Base-by-base conservation (phyloP, 2,113 vertebrate species). In the Kryptolebias marmoratus region DNA sequence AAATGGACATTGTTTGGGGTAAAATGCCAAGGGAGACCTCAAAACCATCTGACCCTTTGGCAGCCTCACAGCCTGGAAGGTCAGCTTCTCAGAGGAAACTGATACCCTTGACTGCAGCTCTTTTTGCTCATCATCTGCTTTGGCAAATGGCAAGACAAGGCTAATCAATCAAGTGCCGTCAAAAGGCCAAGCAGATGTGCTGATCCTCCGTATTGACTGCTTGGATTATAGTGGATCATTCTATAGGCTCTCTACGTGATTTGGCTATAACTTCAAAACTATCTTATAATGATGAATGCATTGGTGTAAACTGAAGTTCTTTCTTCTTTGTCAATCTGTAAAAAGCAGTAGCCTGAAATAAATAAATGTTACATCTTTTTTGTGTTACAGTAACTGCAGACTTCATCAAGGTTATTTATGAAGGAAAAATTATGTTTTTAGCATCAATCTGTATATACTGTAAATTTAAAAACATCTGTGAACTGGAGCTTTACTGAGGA, bases 101-200 rank as follows among this genome's bases (percentile, higher is more conserved):
- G 82, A 90, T 88, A 88, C 64, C 73, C 66, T 85, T 85, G 88
- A 87, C 90, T 90, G 72, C 79, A 85, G 85, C 85, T 69, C 81
- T 90, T 87, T 92, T 87, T 69, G 66, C 80, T 82, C 73, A 16
- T 89, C 90, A 86, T 93, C 87, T 72, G 65, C 90, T 91, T 80
- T 85, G 80, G 81, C 77, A 90, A 92, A 90, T 87, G 87, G 75
- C 81, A 90, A 76, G 77, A 89, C 64, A 7, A 1, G 13, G 77
- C 80, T 80, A 83, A 93, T 92, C 88, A 91, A 91, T 93, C 90
- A 92, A 68, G 62, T 60, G 56, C 79, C 57, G 65, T 91, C 89
- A 89, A 92, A 90, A 88, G 84, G 88, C 80, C 84, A 85, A 78
- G 82, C 52, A 77, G 69, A 61, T 53, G 68, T 47, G 39, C 75